Percentiles rank a stretch among this genome's conserved stretches.
Evolutionary conservation across 2,888 invertebrate species (phyloP).

Genomic region (Perizoma flavofasciatum): DNA sequence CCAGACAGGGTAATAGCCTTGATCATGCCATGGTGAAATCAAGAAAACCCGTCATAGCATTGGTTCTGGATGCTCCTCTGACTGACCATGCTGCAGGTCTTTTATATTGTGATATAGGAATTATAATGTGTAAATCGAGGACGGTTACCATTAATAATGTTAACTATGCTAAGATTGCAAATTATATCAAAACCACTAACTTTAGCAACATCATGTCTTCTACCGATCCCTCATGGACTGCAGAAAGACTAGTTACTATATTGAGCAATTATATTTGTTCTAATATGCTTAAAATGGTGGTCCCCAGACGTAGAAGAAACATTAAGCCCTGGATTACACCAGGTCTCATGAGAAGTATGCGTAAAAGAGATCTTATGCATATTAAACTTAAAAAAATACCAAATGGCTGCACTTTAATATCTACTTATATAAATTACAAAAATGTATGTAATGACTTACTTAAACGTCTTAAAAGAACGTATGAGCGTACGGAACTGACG

Average conservation of each 20-base stretch:
- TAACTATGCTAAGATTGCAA: neutral
- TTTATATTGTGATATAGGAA: neutral
- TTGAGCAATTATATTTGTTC: neutral
- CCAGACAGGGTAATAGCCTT: neutral
- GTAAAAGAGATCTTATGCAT: neutral
- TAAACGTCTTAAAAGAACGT: neutral
- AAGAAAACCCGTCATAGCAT: neutral
- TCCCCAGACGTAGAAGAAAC: neutral
- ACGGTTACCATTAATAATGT: neutral
- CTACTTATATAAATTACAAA: neutral
- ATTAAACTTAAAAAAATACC: neutral
- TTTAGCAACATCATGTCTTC: neutral
- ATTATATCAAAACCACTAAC: neutral
- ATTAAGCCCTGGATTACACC: slow-evolving; percentile 6
- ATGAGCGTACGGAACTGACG: neutral
- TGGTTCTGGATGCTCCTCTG: neutral
- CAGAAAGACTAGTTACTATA: neutral
- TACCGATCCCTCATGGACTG: neutral
- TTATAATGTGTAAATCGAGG: neutral
- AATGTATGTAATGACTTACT: neutral
- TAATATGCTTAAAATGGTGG: neutral
- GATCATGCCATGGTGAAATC: slow-evolving; percentile 1
- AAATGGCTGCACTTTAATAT: neutral
- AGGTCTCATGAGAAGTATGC: neutral
- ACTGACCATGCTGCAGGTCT: neutral